Percentiles rank a stretch among this genome's conserved stretches.
These are phyloP conservation scores for Drosophila lacertosa DNA, from an alignment of 1,140 invertebrate species.

Conservation along the genomic window DNA sequence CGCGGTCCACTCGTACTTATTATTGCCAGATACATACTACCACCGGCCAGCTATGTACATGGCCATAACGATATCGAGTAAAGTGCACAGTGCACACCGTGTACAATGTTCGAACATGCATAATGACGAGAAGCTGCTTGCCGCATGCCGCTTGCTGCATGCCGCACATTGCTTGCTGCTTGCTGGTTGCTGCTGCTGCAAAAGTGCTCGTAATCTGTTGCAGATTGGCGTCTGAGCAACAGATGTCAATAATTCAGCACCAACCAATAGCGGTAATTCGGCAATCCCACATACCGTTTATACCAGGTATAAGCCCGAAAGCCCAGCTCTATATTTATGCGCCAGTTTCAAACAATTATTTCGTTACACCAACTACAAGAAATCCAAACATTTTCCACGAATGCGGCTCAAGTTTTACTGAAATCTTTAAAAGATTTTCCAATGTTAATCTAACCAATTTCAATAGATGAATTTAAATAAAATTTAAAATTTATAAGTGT, in stretches of 20 bases:
- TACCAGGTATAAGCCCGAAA: neutral
- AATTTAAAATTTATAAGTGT: too few species aligned
- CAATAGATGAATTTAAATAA: too few species aligned
- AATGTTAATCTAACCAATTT: too few species aligned
- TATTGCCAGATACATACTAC: slow-evolving; percentile 24
- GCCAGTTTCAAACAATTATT: neutral
- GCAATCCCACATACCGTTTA: neutral
- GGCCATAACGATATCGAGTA: slow-evolving; percentile 37
- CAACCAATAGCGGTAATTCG: slow-evolving; percentile 64
- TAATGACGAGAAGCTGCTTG: slow-evolving; percentile 44
- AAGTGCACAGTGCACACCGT: slow-evolving; percentile 43
- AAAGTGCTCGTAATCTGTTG: slow-evolving; percentile 63
- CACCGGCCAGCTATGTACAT: slow-evolving; percentile 10
- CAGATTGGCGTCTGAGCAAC: slow-evolving; percentile 69
- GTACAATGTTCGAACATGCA: slow-evolving; percentile 38
- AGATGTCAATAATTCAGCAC: slow-evolving; percentile 74
- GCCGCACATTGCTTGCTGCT: neutral
- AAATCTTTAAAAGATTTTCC: too few species aligned
- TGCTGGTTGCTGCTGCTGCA: slow-evolving; percentile 26
- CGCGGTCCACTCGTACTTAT: slow-evolving; percentile 39
- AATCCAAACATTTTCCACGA: too few species aligned
- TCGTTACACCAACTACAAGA: too few species aligned
- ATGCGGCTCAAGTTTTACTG: too few species aligned
- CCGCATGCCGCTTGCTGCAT: slow-evolving; percentile 17
- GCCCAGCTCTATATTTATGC: slow-evolving; percentile 23